Conservation (phyloP, 2,888 invertebrate species). For the Rhagonycha lutea region DNA sequence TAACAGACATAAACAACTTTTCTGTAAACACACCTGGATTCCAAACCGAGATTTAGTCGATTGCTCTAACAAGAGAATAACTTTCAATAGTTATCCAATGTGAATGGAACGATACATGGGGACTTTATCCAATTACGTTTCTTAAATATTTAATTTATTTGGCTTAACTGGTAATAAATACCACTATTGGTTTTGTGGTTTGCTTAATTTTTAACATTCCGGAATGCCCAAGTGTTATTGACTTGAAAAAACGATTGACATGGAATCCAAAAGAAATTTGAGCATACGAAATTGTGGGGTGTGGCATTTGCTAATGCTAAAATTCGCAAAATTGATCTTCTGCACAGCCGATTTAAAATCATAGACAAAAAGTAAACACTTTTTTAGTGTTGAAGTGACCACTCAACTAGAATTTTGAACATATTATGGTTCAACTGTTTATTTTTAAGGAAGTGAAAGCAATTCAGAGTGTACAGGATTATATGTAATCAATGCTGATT, state of each 20-base stretch:
- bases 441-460: no score
- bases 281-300: not conserved
- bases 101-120: not conserved
- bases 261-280: not conserved
- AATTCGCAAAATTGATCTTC: not conserved
- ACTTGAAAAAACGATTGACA: not conserved
- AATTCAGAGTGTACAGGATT: no score
- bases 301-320: not conserved
- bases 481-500: no score
- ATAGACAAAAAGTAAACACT: no score
- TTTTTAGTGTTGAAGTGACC: no score
- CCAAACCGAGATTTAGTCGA: constrained; percentile 18
- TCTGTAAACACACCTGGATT: constrained; percentile 32
- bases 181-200: not conserved
- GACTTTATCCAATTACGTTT: not conserved
- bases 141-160: not conserved
- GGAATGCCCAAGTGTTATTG: not conserved
- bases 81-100: not conserved
- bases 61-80: constrained; percentile 6
- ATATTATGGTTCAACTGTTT: no score
- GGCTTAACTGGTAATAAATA: not conserved
- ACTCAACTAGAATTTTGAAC: no score
- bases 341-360: no score
- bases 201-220: not conserved
- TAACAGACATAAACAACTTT: constrained; percentile 45